A percentile compares a stretch with the other conserved stretches of the same genome.
Evolutionary conservation across 2,888 invertebrate species (phyloP).

Genomic region (Busseola fusca): DNA sequence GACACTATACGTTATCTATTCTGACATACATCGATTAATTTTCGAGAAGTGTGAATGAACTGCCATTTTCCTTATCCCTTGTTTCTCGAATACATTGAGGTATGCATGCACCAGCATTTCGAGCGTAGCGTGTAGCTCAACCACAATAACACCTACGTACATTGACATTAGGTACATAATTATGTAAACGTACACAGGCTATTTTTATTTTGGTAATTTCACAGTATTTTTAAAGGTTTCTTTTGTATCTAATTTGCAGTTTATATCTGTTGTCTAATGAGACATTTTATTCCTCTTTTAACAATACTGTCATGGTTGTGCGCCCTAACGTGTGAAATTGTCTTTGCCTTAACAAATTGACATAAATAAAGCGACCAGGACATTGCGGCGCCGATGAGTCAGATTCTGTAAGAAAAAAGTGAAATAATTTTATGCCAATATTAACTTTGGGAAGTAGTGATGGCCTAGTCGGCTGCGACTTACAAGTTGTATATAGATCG

Average conservation of each 20-base stretch:
- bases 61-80: conserved; percentile 41
- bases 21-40: conserved; percentile 19
- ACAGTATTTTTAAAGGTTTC: not conserved
- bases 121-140: not conserved
- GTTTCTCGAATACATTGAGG: conserved; percentile 28
- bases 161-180: not conserved
- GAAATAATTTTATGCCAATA: not conserved
- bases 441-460: not conserved
- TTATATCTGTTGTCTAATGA: not conserved
- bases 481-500: not conserved
- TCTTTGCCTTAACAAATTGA: conserved; percentile 42
- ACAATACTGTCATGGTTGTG: not conserved
- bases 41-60: conserved; percentile 42
- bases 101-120: not conserved
- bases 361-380: conserved; percentile 4
- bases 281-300: not conserved
- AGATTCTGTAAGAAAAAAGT: not conserved
- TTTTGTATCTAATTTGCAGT: not conserved
- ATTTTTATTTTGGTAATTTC: not conserved
- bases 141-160: not conserved
- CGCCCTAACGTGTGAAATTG: not conserved
- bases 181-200: not conserved
- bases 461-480: not conserved
- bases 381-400: conserved; percentile 34
- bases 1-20: conserved; percentile 4